Evolutionary conservation across 2,797 vertebrate genomes (phyloP), one percentile per base, ranked within the genome.

Genomic region (Alca torda): DNA sequence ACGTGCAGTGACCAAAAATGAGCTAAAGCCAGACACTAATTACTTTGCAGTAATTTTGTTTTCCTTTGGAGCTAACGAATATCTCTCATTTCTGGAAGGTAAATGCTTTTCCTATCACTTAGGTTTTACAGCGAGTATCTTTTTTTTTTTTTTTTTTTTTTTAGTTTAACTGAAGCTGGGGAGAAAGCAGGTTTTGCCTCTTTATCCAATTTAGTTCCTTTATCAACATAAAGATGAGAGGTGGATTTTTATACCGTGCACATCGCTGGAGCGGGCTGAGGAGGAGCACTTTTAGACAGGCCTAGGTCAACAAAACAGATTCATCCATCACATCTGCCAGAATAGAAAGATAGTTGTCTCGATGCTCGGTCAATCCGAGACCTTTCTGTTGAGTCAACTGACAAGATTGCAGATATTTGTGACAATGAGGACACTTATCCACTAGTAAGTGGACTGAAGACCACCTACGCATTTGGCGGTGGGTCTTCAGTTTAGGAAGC

Each of bases 251-350:
- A 73, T 48, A 61, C 86, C 8, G 30, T 51, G 60, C 86, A 61
- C 82, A 93, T 65, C 17, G 5, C 73, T 73, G 79, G 82, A 83
- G 54, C 45, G 50, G 87, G 81, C 46, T 78, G 73, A 93, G 59
- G 73, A 91, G 59, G 76, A 96, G 45, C 76, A 56, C 69, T 91
- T 95, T 93, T 80, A 94, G 90, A 94, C 89, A 92, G 76, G 82
- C 89, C 92, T 85, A 53, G 93, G 89, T 95, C 92, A 96, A 96
- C 84, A 92, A 91, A 95, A 81, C 92, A 96, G 54, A 81, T 95
- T 81, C 93, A 96, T 97, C 93, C 93, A 93, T 97, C 96, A 96
- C 92, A 79, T 91, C 84, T 95, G 94, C 90, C 96, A 95, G 87
- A 92, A 90, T 33, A 89, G 84, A 93, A 92, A 96, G 93, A 96